Percentiles rank a stretch among this genome's conserved stretches.
Conservation (phyloP, 2,797 vertebrate genomes). For the Pipistrellus nathusii region DNA sequence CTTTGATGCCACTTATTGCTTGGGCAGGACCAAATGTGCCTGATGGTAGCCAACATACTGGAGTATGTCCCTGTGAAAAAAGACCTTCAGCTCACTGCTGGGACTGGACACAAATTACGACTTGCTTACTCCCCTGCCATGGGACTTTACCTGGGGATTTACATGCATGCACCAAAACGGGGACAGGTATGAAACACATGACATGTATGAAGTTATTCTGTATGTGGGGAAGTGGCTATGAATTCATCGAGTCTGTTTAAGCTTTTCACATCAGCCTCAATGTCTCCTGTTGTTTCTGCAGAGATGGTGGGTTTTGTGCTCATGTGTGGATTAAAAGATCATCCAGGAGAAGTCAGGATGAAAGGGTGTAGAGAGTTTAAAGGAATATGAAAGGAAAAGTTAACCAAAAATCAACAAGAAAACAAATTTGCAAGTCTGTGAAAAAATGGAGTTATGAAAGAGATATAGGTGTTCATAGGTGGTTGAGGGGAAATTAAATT, state of each 20-base stretch:
- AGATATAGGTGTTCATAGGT: neutral
- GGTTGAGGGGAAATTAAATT: neutral
- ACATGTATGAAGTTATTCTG: rapidly evolving
- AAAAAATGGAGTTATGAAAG: neutral
- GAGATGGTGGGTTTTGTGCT: neutral
- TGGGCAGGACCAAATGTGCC: slow-evolving; percentile 93
- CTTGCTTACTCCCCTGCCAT: slow-evolving; percentile 91
- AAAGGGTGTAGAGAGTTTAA: neutral
- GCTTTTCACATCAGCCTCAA: neutral
- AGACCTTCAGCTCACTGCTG: slow-evolving; percentile 88
- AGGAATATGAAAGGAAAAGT: neutral
- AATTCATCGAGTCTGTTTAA: neutral
- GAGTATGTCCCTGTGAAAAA: slow-evolving; percentile 93
- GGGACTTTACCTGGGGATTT: slow-evolving; percentile 93
- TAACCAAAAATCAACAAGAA: slow-evolving; percentile 3
- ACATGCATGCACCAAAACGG: slow-evolving; percentile 91
- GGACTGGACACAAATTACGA: slow-evolving; percentile 91
- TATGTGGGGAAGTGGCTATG: neutral
- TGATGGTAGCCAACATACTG: slow-evolving; percentile 95
- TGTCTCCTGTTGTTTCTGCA: neutral
- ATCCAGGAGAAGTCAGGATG: neutral
- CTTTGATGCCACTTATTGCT: neutral
- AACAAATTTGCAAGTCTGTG: neutral
- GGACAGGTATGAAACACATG: slow-evolving; percentile 88
- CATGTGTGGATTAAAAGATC: neutral